phyloP scores from a whole-genome alignment of 2,888 invertebrate species.

The Nomada ferruginata region DNA sequence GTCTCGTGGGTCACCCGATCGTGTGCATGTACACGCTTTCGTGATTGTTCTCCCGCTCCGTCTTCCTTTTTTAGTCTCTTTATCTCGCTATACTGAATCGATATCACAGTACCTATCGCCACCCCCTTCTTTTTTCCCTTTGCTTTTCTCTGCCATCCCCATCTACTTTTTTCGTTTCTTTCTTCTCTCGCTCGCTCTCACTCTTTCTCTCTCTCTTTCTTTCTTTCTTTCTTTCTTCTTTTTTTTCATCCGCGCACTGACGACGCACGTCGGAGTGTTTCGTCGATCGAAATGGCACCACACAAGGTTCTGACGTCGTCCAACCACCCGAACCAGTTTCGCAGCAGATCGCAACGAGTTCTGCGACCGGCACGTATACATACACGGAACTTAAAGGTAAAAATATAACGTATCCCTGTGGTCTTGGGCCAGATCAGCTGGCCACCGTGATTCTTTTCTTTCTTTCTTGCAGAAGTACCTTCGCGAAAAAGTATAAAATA shows the following conservation, averaged over 20 bases:
- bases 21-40: slow-evolving; percentile 11
- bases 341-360: slow-evolving; percentile 66
- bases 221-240: neutral
- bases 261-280: slow-evolving; percentile 48
- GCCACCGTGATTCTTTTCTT: slow-evolving; percentile 12
- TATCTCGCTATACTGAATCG: slow-evolving; percentile 50
- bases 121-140: slow-evolving; percentile 15
- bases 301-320: slow-evolving; percentile 67
- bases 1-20: slow-evolving; percentile 43
- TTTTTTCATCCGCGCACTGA: slow-evolving; percentile 13
- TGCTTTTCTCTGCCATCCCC: neutral
- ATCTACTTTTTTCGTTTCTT: neutral
- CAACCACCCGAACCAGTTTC: slow-evolving; percentile 69
- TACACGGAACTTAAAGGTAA: slow-evolving; percentile 61
- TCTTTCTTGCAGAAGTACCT: slow-evolving; percentile 35
- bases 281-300: slow-evolving; percentile 74
- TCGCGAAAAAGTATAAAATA: slow-evolving; percentile 58
- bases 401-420: slow-evolving; percentile 60
- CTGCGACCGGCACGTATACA: slow-evolving; percentile 48
- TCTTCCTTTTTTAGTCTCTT: slow-evolving; percentile 20
- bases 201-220: slow-evolving; percentile 1
- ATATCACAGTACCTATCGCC: slow-evolving; percentile 62
- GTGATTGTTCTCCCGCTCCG: slow-evolving; percentile 1
- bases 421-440: slow-evolving; percentile 61
- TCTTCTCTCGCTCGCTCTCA: neutral